These are phyloP conservation scores for Platygyra sinensis DNA, from an alignment of 64 coral and sea anemone species.

Conservation along the genomic window DNA sequence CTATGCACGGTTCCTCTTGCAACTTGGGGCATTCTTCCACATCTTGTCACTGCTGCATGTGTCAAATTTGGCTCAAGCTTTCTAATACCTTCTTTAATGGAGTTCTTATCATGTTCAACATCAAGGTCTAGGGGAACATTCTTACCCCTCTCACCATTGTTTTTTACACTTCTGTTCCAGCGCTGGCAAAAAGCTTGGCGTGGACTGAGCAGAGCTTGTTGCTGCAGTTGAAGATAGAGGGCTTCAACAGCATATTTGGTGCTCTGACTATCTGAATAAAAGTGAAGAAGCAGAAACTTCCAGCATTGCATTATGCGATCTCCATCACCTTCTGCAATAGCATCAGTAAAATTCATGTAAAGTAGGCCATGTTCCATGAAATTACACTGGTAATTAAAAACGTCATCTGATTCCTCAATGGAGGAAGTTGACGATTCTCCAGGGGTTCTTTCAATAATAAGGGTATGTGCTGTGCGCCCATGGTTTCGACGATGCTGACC, in stretches of 20 bases:
- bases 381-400: conserved; percentile 35
- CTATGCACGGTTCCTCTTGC: background rate
- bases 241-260: conserved; percentile 73
- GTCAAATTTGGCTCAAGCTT: conserved; percentile 56
- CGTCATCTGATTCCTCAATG: conserved; percentile 32
- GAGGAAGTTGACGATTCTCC: background rate
- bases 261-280: conserved; percentile 16
- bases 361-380: conserved; percentile 39
- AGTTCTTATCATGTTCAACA: conserved; percentile 57
- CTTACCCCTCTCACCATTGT: background rate
- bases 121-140: conserved; percentile 66
- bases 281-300: conserved; percentile 55
- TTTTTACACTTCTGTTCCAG: conserved; percentile 49
- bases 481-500: conserved; percentile 9
- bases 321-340: conserved; percentile 60
- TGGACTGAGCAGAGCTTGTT: conserved; percentile 34
- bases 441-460: background rate
- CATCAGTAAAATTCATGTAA: conserved; percentile 52
- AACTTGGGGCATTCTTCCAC: background rate
- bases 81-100: conserved; percentile 37
- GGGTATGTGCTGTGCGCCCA: background rate
- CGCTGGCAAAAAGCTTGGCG: conserved; percentile 43
- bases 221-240: conserved; percentile 27
- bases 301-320: conserved; percentile 43
- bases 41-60: conserved; percentile 7